phyloP scores from a whole-genome alignment of 1,140 invertebrate genomes.

The Hyposmocoma kahamanoa region DNA sequence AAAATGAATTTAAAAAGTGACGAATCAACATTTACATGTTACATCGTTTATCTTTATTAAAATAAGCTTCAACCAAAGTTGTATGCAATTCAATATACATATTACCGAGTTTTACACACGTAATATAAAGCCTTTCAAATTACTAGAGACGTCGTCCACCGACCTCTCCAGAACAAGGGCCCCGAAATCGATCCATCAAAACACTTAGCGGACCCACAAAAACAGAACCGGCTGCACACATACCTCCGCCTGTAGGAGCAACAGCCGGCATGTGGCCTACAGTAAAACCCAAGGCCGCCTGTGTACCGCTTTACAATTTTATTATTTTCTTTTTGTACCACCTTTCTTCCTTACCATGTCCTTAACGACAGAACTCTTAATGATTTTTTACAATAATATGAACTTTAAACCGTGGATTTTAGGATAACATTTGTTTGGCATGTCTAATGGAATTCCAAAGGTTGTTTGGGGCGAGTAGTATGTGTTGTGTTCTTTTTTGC shows the following conservation, averaged over 20 bases:
- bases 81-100: too few species aligned
- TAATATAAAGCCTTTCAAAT: conserved; percentile 6
- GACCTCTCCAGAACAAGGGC: conserved; percentile 15
- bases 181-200: conserved; percentile 34
- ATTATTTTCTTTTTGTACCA: conserved; percentile 51
- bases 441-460: conserved; percentile 48
- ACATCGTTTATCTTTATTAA: too few species aligned
- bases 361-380: conserved; percentile 25
- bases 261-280: conserved; percentile 62
- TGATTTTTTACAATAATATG: conserved; percentile 1
- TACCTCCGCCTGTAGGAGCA: conserved; percentile 32
- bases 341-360: conserved; percentile 43
- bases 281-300: conserved; percentile 61
- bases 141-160: not conserved
- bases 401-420: conserved; percentile 13
- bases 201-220: conserved; percentile 30
- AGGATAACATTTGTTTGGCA: conserved; percentile 13
- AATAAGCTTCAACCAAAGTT: too few species aligned
- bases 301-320: conserved; percentile 55
- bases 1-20: too few species aligned
- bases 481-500: conserved; percentile 57
- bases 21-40: too few species aligned
- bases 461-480: conserved; percentile 52
- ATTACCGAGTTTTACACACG: too few species aligned
- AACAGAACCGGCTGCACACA: conserved; percentile 37